Conservation (phyloP, 2,113 vertebrate genomes). For the Stegastes partitus region DNA sequence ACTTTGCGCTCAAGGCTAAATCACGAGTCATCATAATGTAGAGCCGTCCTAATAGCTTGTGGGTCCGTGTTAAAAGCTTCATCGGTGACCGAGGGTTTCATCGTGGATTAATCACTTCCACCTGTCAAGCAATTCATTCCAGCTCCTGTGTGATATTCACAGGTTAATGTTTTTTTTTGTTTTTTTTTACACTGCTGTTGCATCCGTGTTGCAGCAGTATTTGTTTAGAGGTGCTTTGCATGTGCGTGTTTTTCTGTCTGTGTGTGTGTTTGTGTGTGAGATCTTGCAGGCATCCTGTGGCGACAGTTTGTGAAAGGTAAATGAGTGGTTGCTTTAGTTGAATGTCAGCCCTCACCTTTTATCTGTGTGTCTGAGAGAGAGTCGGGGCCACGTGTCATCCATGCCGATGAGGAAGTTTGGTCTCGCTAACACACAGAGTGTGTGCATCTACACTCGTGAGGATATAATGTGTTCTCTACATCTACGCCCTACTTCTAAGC, state of each 20-base stretch:
- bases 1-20: slow-evolving; percentile 39
- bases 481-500: background rate
- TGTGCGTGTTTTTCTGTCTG: background rate
- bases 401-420: slow-evolving; percentile 34
- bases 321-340: slow-evolving; percentile 40
- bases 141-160: slow-evolving; percentile 5
- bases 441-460: background rate
- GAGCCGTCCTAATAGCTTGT: slow-evolving; percentile 29
- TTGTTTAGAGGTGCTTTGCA: background rate
- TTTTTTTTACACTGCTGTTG: background rate
- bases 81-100: slow-evolving; percentile 26
- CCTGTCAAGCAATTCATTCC: slow-evolving; percentile 21
- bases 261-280: background rate
- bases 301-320: slow-evolving; percentile 37
- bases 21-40: slow-evolving; percentile 47
- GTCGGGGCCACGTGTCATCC: background rate
- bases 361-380: slow-evolving; percentile 42
- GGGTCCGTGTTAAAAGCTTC: slow-evolving; percentile 26
- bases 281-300: slow-evolving; percentile 15
- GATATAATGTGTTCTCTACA: slow-evolving; percentile 4
- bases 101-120: slow-evolving; percentile 33
- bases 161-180: slow-evolving; percentile 23
- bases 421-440: background rate
- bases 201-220: background rate
- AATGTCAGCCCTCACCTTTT: slow-evolving; percentile 58